Evolutionary conservation across 2,888 invertebrate genomes (phyloP), one percentile per base, ranked within the genome.

Genomic region (Caenorhabditis afra): DNA sequence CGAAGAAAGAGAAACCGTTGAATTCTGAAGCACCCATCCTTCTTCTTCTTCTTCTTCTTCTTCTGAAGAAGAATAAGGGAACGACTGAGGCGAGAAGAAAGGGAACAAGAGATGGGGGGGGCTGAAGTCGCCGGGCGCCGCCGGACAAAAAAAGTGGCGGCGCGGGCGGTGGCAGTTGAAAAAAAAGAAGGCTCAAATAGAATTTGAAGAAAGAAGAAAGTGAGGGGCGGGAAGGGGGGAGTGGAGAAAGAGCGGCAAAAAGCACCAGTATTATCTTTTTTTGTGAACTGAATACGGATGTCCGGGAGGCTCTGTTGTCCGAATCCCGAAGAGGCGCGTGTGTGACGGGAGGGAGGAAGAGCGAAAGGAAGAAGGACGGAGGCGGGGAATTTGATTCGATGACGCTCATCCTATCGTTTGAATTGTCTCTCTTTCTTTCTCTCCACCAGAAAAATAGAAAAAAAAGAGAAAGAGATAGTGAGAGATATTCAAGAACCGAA

Each of bases 211-310:
- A 61, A 37, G 61, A 53, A 47, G 61, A 55, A 59, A n/a, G 37
- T 44, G 35, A 44, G 52, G 52, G 49, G 57, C 3, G 29, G 7
- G 29, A 29, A 58, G 47, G 61, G 61, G 47, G 61, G 45, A 47
- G 61, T 47, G 68, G 16, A 23, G 44, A 35, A 44, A 49, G 52
- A 47, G 57, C 16, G 64, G 71, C 71, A 73, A 73, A 73, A 73
- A 73, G 73, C 73, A 73, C 73, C 73, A 73, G 73, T 73, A 73
- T 73, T 73, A 73, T 73, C 64, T 73, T 73, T 70, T n/a, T 73
- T 64, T 57, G 57, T 62, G 71, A 71, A 71, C 71, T 71, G 71
- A 71, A 71, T 71, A 71, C 70, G 61, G 70, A 70, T 70, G 70
- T 61, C 61, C 68, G 68, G 44, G 61, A 55, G 45, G 55, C 45